A percentile compares a stretch with the other conserved stretches of the same genome.
Evolutionary conservation across 2,113 vertebrate genomes (phyloP).

Genomic region (Muntiacus reevesi): DNA sequence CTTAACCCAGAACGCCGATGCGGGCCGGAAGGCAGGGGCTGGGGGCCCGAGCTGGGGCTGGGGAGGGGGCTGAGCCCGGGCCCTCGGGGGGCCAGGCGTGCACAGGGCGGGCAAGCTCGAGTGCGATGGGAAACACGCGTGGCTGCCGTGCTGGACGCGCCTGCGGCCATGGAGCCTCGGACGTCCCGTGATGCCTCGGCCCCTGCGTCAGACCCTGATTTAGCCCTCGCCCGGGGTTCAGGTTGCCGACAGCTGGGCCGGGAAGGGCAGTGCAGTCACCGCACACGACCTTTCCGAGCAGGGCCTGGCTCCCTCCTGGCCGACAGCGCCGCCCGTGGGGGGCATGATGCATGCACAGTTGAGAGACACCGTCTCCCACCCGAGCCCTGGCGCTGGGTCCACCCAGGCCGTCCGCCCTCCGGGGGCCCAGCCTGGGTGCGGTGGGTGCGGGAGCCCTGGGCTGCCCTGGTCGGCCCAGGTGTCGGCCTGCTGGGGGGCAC

Average conservation of each 20-base stretch:
- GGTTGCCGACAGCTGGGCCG: conserved; percentile 16
- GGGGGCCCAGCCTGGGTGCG: neutral
- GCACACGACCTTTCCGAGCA: neutral
- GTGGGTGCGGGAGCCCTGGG: fast-evolving
- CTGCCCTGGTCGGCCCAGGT: fast-evolving
- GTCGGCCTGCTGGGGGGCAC: neutral
- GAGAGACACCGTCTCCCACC: neutral
- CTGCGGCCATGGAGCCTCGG: neutral
- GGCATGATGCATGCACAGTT: fast-evolving
- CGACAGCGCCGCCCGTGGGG: neutral
- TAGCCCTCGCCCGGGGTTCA: neutral
- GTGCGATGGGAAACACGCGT: neutral
- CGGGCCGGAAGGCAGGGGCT: neutral
- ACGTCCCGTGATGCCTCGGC: neutral
- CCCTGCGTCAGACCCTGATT: neutral
- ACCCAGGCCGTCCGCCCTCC: fast-evolving
- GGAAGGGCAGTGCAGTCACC: neutral
- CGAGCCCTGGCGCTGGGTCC: neutral
- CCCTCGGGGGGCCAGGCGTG: neutral
- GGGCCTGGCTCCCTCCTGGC: neutral
- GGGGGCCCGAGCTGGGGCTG: too few relatives aligned
- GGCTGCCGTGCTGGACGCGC: neutral
- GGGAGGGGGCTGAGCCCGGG: neutral
- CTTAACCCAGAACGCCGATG: neutral
- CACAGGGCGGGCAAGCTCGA: fast-evolving